A percentile compares a stretch with the other conserved stretches of the same genome.
Conservation (phyloP, 2,888 invertebrate species). For the Phengaris arion region DNA sequence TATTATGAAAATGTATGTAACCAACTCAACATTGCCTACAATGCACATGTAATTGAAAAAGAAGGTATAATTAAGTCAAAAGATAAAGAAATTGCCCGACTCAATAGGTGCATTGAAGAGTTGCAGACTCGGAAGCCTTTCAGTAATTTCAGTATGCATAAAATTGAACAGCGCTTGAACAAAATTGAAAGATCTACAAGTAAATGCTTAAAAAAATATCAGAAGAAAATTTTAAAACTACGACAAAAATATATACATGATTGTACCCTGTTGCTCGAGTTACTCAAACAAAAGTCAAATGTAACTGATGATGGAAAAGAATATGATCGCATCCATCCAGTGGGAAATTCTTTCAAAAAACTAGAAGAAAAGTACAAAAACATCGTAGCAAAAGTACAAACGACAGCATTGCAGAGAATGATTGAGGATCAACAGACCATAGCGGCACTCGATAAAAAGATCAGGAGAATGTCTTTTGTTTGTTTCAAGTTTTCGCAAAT, state of each 20-base stretch:
- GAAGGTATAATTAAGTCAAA: slow-evolving; percentile 52
- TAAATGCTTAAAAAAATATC: slow-evolving; percentile 54
- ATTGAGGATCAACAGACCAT: slow-evolving; percentile 66
- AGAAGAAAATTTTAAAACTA: slow-evolving; percentile 58
- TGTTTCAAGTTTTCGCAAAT: not conserved
- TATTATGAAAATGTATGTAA: slow-evolving; percentile 51
- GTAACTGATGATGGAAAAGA: slow-evolving; percentile 59
- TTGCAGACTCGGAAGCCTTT: slow-evolving; percentile 42
- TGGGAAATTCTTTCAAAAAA: slow-evolving; percentile 58
- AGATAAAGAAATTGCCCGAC: slow-evolving; percentile 52
- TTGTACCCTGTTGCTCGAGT: slow-evolving; percentile 63
- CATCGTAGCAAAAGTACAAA: slow-evolving; percentile 67
- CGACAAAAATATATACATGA: slow-evolving; percentile 64
- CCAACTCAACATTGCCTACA: slow-evolving; percentile 44
- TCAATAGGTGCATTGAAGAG: slow-evolving; percentile 53
- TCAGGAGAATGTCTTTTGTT: slow-evolving; percentile 40
- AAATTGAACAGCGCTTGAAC: slow-evolving; percentile 60
- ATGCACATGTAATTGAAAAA: slow-evolving; percentile 50
- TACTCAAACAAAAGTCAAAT: slow-evolving; percentile 63
- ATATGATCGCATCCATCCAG: slow-evolving; percentile 56
- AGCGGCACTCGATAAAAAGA: slow-evolving; percentile 61
- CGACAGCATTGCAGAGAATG: slow-evolving; percentile 66
- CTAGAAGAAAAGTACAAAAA: slow-evolving; percentile 68
- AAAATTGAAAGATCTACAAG: slow-evolving; percentile 61
- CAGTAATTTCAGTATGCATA: not conserved